These are phyloP conservation scores for Amia ocellicauda DNA, from an alignment of 2,113 vertebrate species.

Conservation along the genomic window DNA sequence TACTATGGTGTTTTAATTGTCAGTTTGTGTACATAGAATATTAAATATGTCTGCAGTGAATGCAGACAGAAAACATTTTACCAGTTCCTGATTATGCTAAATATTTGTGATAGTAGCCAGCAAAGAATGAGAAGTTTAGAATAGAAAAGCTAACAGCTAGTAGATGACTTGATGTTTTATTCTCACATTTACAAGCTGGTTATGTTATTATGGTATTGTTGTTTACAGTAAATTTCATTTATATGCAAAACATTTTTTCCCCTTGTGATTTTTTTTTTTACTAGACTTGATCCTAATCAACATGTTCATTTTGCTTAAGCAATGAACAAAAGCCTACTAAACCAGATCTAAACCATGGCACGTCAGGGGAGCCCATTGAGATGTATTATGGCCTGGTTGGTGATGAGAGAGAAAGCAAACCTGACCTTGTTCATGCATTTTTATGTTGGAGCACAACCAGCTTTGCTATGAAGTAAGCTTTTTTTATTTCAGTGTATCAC, in stretches of 20 bases:
- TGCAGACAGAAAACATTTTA: neutral
- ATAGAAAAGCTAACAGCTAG: neutral
- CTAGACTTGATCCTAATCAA: too few species aligned
- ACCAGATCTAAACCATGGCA: too few species aligned
- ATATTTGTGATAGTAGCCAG: neutral
- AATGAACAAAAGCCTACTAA: too few species aligned
- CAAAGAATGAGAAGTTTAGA: neutral
- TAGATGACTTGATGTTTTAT: neutral
- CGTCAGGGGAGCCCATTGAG: too few species aligned
- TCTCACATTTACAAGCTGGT: neutral
- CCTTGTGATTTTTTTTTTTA: neutral
- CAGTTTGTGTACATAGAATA: neutral
- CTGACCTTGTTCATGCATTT: too few species aligned
- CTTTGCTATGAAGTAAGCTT: too few species aligned
- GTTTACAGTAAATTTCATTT: slow-evolving; percentile 13
- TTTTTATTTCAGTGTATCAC: neutral
- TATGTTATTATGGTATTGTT: neutral
- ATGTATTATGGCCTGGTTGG: too few species aligned
- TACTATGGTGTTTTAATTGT: neutral
- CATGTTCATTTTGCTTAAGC: too few species aligned
- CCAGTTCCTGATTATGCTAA: slow-evolving; percentile 6
- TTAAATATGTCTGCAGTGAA: neutral
- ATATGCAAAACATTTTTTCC: slow-evolving; percentile 13
- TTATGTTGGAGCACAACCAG: neutral
- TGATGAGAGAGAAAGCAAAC: too few species aligned